A percentile compares a stretch with the other conserved stretches of the same genome.
phyloP scores from a whole-genome alignment of 2,113 vertebrate species.

The Morone chrysops region DNA sequence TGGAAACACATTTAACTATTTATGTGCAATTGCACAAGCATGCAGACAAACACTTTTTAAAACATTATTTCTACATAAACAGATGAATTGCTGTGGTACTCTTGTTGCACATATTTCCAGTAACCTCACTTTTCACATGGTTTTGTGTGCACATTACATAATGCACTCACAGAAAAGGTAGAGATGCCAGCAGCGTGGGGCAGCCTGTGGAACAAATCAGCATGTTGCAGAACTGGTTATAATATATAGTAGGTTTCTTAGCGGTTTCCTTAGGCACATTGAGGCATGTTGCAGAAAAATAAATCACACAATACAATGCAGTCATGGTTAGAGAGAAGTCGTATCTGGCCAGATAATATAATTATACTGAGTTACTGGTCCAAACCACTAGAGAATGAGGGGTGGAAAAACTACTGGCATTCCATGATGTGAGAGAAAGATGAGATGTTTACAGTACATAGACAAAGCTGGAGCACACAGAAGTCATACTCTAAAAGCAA shows the following conservation, averaged over 20 bases:
- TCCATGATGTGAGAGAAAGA: conserved; percentile 45
- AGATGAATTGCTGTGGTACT: conserved; percentile 39
- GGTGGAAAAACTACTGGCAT: conserved; percentile 47
- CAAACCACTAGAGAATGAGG: conserved; percentile 62
- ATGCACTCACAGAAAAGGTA: conserved; percentile 16
- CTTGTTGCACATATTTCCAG: conserved; percentile 34
- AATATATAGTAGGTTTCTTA: conserved; percentile 25
- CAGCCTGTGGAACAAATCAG: conserved; percentile 45
- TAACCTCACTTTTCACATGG: conserved; percentile 31
- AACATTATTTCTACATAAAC: conserved; percentile 18
- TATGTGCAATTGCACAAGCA: conserved; percentile 40
- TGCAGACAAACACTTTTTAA: conserved; percentile 28
- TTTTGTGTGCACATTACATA: conserved; percentile 22
- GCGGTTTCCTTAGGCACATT: conserved; percentile 49
- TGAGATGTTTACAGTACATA: conserved; percentile 44
- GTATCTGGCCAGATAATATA: conserved; percentile 4
- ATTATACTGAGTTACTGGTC: conserved; percentile 31
- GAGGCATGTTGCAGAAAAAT: conserved; percentile 47
- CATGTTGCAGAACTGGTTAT: conserved; percentile 38
- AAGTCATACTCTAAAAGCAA: background rate
- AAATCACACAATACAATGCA: conserved; percentile 25
- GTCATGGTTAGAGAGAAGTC: conserved; percentile 20
- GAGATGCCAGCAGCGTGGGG: conserved; percentile 28
- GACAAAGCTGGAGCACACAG: conserved; percentile 17
- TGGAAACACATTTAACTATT: conserved; percentile 50